phyloP scores from a whole-genome alignment of 2,797 vertebrate genomes.

The Synanceia verrucosa region DNA sequence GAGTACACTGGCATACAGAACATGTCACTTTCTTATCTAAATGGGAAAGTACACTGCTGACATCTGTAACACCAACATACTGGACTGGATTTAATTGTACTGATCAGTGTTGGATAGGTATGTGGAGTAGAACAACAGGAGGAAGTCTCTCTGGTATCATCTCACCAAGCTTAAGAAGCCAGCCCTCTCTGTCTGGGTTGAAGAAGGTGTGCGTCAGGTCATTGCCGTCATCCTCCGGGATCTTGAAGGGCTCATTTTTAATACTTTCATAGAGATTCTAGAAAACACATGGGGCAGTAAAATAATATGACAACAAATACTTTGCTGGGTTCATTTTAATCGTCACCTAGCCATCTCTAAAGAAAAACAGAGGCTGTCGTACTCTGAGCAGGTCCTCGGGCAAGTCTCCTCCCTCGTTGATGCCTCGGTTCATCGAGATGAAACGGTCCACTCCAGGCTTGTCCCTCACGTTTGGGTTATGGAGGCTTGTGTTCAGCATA shows the following conservation, averaged over 20 bases:
- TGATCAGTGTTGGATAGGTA: not conserved
- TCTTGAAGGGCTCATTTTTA: constrained; percentile 95
- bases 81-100: not conserved
- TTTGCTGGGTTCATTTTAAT: not conserved
- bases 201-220: constrained; percentile 96
- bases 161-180: constrained; percentile 96
- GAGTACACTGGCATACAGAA: constrained; percentile 15
- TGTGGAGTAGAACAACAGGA: not conserved
- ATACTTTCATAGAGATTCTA: constrained; percentile 94
- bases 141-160: not conserved
- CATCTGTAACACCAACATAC: not conserved
- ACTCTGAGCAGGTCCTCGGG: constrained; percentile 96
- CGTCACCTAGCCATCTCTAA: not conserved
- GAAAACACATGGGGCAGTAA: not conserved
- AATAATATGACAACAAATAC: not conserved
- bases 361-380: constrained; percentile 30
- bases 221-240: constrained; percentile 94
- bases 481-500: constrained; percentile 98
- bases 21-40: not conserved
- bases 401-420: constrained; percentile 95
- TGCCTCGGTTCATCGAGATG: constrained; percentile 96
- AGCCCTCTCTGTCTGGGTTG: constrained; percentile 96
- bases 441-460: constrained; percentile 93
- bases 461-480: constrained; percentile 97
- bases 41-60: not conserved